phyloP scores from a whole-genome alignment of 1,140 invertebrate species.

The Chymomyza costata region DNA sequence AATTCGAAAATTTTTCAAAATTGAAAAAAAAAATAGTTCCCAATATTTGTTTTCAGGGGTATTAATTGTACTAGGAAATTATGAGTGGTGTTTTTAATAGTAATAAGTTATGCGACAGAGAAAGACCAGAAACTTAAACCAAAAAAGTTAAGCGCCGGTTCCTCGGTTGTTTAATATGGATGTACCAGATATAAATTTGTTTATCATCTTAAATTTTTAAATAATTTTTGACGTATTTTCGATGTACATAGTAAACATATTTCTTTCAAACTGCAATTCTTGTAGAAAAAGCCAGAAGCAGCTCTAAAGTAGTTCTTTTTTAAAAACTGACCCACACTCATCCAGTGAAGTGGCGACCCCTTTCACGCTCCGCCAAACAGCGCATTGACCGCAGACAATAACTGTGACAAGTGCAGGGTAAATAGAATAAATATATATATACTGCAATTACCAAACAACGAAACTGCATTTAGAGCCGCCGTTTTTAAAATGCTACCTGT shows the following conservation, averaged over 20 bases:
- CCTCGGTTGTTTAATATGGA: slow-evolving; percentile 2
- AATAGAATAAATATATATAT: slow-evolving; percentile 7
- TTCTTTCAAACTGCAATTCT: no score
- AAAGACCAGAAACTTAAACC: no score
- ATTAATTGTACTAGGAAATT: no score
- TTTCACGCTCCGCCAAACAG: slow-evolving; percentile 29
- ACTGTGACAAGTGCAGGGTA: slow-evolving; percentile 16
- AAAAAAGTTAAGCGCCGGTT: no score
- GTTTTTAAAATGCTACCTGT: neutral
- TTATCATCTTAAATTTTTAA: slow-evolving; percentile 5
- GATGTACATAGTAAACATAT: no score
- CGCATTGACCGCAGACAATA: slow-evolving; percentile 12
- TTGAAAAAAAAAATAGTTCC: no score
- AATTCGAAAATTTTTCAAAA: no score
- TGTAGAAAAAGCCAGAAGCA: neutral
- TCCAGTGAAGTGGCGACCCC: neutral
- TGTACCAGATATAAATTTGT: neutral
- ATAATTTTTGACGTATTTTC: no score
- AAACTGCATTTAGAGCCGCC: slow-evolving; percentile 17
- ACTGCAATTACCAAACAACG: slow-evolving; percentile 2
- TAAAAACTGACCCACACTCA: neutral
- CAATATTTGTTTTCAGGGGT: no score
- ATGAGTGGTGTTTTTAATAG: no score
- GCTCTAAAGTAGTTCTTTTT: slow-evolving; percentile 11
- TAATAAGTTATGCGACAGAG: no score